Evolutionary conservation across 1,140 invertebrate genomes (phyloP).

Genomic region (Leptinotarsa defecta): DNA sequence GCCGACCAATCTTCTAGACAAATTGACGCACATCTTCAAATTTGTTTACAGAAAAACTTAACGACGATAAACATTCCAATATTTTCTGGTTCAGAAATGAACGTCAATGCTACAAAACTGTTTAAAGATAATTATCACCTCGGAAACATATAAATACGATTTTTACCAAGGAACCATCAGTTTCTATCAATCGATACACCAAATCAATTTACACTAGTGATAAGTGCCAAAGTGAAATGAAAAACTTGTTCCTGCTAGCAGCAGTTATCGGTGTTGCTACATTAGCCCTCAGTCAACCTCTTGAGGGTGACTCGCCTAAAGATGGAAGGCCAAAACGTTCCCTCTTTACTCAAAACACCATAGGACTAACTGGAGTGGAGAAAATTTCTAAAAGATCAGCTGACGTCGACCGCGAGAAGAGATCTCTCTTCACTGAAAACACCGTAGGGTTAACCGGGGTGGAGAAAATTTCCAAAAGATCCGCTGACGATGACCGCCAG

Average conservation of each 20-base stretch:
- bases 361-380: constrained; percentile 14
- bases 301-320: background rate
- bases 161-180: constrained; percentile 1
- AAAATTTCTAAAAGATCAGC: constrained; percentile 22
- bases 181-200: background rate
- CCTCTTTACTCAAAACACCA: constrained; percentile 13
- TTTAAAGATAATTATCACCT: constrained; percentile 14
- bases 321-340: constrained; percentile 21
- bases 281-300: background rate
- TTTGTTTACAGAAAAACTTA: constrained; percentile 19
- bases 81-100: constrained; percentile 17
- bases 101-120: constrained; percentile 17
- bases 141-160: background rate
- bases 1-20: background rate
- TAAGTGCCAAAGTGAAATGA: constrained; percentile 25
- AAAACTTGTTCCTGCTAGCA: constrained; percentile 16
- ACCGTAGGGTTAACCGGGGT: constrained; percentile 28
- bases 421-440: constrained; percentile 36
- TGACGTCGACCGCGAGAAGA: constrained; percentile 23
- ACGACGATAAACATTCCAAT: background rate
- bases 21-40: constrained; percentile 24
- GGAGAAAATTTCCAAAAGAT: constrained; percentile 39
- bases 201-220: background rate
- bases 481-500: constrained; percentile 18
- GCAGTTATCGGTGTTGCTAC: constrained; percentile 18